phyloP scores from a whole-genome alignment of 2,113 vertebrate species.

The Platysternon megacephalum region DNA sequence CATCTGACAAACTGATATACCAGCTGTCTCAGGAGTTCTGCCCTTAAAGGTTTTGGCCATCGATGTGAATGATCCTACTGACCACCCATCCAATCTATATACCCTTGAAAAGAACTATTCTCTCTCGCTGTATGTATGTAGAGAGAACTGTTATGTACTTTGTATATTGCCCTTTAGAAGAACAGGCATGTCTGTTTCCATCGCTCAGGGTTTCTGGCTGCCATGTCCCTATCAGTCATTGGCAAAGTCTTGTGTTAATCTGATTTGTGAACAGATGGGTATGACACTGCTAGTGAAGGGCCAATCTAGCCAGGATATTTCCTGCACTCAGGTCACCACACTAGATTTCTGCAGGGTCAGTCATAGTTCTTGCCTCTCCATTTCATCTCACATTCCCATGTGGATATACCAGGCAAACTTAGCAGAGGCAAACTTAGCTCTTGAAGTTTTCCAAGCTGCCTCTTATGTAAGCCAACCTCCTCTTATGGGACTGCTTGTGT shows the following conservation, averaged over 20 bases:
- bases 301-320: background rate
- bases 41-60: background rate
- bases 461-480: background rate
- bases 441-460: background rate
- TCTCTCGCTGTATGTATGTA: background rate
- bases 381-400: background rate
- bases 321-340: background rate
- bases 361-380: fast-evolving
- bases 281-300: background rate
- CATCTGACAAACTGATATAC: background rate
- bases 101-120: background rate
- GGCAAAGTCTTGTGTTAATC: background rate
- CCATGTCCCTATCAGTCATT: background rate
- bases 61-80: background rate
- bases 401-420: background rate
- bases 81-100: background rate
- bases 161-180: background rate
- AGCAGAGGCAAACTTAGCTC: fast-evolving
- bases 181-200: background rate
- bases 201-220: background rate
- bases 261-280: background rate
- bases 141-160: background rate
- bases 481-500: background rate
- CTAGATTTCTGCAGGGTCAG: background rate
- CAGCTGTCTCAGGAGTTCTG: background rate